Percentiles rank a stretch among this genome's conserved stretches.
Evolutionary conservation across 2,113 vertebrate species (phyloP).

Genomic region (Orthonyx spaldingii): DNA sequence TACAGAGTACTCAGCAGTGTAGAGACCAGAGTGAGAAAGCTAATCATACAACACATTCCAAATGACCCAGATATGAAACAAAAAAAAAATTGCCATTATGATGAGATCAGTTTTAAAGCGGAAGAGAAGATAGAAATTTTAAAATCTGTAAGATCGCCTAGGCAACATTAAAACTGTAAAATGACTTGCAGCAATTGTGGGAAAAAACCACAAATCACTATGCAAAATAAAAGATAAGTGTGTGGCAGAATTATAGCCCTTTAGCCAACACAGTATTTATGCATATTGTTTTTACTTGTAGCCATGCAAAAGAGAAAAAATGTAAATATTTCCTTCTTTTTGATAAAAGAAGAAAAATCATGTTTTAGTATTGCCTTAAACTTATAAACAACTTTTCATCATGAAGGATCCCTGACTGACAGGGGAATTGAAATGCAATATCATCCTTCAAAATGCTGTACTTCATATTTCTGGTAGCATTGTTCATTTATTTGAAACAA

Average conservation of each 20-base stretch:
- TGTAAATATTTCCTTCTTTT: background rate
- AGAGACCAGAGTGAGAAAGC: background rate
- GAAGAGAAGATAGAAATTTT: background rate
- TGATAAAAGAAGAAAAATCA: background rate
- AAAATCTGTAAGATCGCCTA: background rate
- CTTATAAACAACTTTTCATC: slow-evolving; percentile 1
- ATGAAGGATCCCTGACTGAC: background rate
- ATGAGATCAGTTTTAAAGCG: background rate
- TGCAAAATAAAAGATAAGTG: background rate
- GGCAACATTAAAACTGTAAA: background rate
- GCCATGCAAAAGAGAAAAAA: background rate
- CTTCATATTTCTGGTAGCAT: background rate
- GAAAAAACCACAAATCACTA: background rate
- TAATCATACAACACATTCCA: background rate
- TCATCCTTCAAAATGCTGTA: background rate
- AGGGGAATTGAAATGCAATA: background rate
- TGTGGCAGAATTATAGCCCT: background rate
- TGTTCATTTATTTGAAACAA: slow-evolving; percentile 20
- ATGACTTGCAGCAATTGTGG: background rate
- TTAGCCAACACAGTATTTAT: background rate
- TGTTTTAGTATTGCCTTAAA: background rate
- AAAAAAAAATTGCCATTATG: background rate
- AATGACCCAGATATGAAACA: background rate
- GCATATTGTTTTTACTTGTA: background rate
- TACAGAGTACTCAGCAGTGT: background rate